A percentile compares a stretch with the other conserved stretches of the same genome.
These are phyloP conservation scores for Madoqua kirkii DNA, from an alignment of 2,113 vertebrate species.

Conservation along the genomic window DNA sequence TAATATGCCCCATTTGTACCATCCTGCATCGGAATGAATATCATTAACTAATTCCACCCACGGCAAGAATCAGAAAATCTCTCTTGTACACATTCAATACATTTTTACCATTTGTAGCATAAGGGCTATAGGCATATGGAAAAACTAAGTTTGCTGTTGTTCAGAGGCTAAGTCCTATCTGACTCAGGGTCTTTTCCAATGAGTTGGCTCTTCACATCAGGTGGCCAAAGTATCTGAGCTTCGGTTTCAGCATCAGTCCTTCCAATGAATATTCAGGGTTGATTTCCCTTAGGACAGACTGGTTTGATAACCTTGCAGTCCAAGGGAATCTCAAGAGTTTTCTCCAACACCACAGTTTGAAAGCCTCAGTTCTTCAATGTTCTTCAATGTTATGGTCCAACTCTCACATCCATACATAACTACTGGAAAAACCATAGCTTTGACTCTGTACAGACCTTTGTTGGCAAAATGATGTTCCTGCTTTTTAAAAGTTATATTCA, in stretches of 20 bases:
- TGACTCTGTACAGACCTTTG: neutral
- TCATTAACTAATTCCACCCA: constrained; percentile 78
- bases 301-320: neutral
- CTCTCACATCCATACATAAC: neutral
- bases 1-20: constrained; percentile 78
- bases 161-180: neutral
- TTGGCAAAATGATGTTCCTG: neutral
- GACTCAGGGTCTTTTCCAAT: neutral
- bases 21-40: constrained; percentile 74
- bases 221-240: neutral
- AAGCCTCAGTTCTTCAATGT: neutral
- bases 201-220: neutral
- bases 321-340: neutral
- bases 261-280: neutral
- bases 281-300: neutral
- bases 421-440: neutral
- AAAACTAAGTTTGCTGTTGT: neutral
- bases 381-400: neutral
- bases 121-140: constrained; percentile 15
- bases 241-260: neutral
- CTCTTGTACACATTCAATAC: constrained; percentile 58
- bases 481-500: neutral
- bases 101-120: constrained; percentile 49
- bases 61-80: constrained; percentile 71
- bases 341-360: neutral